A percentile compares a stretch with the other conserved stretches of the same genome.
These are phyloP conservation scores for Platichthys stellatus DNA, from an alignment of 2,113 vertebrate species.

Conservation along the genomic window DNA sequence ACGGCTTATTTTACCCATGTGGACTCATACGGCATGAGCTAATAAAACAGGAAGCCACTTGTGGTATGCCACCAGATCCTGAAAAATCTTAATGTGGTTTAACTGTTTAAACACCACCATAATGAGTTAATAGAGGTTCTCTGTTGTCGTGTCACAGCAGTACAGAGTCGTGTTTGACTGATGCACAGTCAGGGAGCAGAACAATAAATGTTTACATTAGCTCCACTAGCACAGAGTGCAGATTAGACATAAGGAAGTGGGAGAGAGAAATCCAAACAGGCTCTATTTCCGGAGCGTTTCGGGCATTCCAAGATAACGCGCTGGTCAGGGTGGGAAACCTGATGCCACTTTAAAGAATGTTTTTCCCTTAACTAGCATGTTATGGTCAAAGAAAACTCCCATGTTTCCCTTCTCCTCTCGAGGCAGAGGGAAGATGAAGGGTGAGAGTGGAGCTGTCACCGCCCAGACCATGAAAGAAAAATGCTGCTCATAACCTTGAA, in stretches of 20 bases:
- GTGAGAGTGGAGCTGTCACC: constrained; percentile 58
- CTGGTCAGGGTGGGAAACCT: constrained; percentile 67
- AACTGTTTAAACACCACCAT: constrained; percentile 67
- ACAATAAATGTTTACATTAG: constrained; percentile 76
- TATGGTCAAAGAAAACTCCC: constrained; percentile 31
- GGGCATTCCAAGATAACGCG: constrained; percentile 71
- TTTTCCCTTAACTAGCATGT: constrained; percentile 63
- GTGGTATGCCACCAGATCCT: constrained; percentile 63
- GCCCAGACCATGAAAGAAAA: constrained; percentile 69
- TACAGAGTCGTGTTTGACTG: constrained; percentile 51
- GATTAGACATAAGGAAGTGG: constrained; percentile 71
- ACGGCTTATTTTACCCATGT: constrained; percentile 36
- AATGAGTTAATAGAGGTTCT: constrained; percentile 50
- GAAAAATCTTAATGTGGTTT: constrained; percentile 69
- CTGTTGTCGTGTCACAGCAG: constrained; percentile 53
- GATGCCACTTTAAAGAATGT: constrained; percentile 70
- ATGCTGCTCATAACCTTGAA: constrained; percentile 21
- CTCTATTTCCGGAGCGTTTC: constrained; percentile 69
- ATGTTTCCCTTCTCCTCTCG: constrained; percentile 42
- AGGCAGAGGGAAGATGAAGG: constrained; percentile 15
- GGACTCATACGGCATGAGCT: constrained; percentile 33
- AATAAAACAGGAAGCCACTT: constrained; percentile 60
- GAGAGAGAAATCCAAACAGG: constrained; percentile 69
- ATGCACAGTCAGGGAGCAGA: constrained; percentile 60
- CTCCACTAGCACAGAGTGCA: constrained; percentile 51